Conservation (phyloP, 2,113 vertebrate species). For the Hemibagrus wyckioides region DNA sequence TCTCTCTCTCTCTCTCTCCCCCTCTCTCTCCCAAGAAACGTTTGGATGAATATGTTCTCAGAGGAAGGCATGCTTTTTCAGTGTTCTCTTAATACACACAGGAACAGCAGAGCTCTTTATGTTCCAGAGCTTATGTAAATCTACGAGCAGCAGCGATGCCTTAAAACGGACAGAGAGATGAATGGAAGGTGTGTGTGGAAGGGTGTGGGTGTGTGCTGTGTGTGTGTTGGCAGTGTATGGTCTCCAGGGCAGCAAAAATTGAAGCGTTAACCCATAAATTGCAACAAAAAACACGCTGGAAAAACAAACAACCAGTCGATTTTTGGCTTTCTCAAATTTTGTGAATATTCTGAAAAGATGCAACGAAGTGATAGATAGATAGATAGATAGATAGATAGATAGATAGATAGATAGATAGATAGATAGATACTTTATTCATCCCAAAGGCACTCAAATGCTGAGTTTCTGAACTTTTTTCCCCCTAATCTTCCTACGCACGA, state of each 20-base stretch:
- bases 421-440: no score
- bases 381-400: no score
- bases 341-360: not conserved
- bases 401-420: no score
- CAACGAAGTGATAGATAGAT: not conserved
- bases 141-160: not conserved
- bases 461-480: not conserved
- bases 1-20: no score
- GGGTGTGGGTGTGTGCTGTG: not conserved
- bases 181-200: not conserved
- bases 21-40: no score
- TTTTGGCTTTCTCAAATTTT: not conserved
- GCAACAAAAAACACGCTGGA: not conserved
- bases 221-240: not conserved
- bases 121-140: not conserved
- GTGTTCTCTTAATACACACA: not conserved
- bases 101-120: not conserved
- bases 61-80: not conserved
- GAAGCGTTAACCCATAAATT: not conserved
- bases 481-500: not conserved
- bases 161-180: not conserved
- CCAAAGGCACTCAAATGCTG: no score
- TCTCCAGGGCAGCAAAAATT: not conserved
- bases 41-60: not conserved
- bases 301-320: not conserved